phyloP scores from a whole-genome alignment of 1,140 invertebrate species.

The Ganaspis sp. region DNA sequence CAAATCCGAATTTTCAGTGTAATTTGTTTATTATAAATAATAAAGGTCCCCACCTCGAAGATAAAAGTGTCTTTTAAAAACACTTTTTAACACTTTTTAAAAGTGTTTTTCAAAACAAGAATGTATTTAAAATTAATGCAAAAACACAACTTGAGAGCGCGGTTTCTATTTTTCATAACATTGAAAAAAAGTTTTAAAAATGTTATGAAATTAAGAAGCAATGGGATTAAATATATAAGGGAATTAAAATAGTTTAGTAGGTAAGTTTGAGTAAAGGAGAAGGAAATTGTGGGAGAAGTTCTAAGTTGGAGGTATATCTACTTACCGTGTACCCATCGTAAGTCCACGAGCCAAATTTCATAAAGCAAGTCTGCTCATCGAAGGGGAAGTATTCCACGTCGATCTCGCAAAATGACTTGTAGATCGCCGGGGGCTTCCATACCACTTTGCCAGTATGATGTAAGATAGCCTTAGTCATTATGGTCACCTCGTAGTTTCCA shows the following conservation, averaged over 20 bases:
- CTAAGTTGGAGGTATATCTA: not conserved
- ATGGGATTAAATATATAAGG: not conserved
- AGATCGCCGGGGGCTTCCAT: constrained; percentile 98
- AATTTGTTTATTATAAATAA: no score
- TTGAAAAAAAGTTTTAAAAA: not conserved
- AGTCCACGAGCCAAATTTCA: constrained; percentile 98
- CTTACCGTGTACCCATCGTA: constrained; percentile 93
- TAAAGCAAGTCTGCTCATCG: constrained; percentile 96
- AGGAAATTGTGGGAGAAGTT: not conserved
- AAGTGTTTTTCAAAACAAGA: no score
- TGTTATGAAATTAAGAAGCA: not conserved
- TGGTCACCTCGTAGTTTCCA: constrained; percentile 98
- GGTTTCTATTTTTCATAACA: no score
- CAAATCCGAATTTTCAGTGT: no score
- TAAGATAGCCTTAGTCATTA: constrained; percentile 96
- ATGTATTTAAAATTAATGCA: no score
- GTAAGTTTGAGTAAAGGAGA: not conserved
- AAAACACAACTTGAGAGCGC: no score
- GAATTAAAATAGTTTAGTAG: not conserved
- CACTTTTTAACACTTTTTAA: no score
- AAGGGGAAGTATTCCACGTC: constrained; percentile 98
- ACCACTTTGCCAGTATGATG: constrained; percentile 94
- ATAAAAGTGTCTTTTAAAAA: no score
- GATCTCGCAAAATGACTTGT: constrained; percentile 98
- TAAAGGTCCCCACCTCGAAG: no score